A percentile compares a stretch with the other conserved stretches of the same genome.
Conservation (phyloP, 1,140 invertebrate species). For the Cylas formicarius region DNA sequence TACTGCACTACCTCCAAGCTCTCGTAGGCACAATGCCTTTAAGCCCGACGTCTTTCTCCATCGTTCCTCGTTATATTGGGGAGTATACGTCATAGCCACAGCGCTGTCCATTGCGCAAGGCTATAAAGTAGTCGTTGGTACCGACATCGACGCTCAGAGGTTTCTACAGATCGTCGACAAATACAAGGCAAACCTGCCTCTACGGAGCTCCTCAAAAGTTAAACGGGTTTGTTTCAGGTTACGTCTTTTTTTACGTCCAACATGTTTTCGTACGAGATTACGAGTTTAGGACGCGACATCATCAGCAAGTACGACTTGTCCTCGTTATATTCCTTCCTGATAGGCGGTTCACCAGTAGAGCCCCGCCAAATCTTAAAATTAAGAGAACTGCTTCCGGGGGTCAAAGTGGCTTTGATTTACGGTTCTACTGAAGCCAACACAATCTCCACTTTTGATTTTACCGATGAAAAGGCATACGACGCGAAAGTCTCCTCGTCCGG, state of each 20-base stretch:
- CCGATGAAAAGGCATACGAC: conserved; percentile 9
- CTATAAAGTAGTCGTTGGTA: too few relatives aligned
- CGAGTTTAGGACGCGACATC: background rate
- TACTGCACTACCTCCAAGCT: too few relatives aligned
- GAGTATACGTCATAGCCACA: too few relatives aligned
- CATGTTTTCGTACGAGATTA: background rate
- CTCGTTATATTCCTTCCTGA: conserved; percentile 30
- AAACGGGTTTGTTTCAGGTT: too few relatives aligned
- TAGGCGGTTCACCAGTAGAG: conserved; percentile 39
- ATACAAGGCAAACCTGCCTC: too few relatives aligned
- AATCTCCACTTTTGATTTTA: conserved; percentile 7
- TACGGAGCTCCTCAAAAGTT: too few relatives aligned
- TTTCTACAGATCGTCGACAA: too few relatives aligned
- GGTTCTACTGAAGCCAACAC: conserved; percentile 42
- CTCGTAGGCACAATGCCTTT: too few relatives aligned
- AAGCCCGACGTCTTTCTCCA: too few relatives aligned
- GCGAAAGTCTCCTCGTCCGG: conserved; percentile 38
- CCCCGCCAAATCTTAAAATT: conserved; percentile 27
- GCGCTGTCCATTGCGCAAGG: too few relatives aligned
- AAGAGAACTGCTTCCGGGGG: conserved; percentile 36
- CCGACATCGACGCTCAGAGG: too few relatives aligned
- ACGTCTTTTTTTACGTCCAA: background rate
- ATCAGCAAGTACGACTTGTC: conserved; percentile 34
- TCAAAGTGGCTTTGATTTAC: conserved; percentile 37
- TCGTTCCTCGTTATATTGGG: too few relatives aligned